Conservation (phyloP, 2,797 vertebrate species). For the Melanotaenia parkinsoni region DNA sequence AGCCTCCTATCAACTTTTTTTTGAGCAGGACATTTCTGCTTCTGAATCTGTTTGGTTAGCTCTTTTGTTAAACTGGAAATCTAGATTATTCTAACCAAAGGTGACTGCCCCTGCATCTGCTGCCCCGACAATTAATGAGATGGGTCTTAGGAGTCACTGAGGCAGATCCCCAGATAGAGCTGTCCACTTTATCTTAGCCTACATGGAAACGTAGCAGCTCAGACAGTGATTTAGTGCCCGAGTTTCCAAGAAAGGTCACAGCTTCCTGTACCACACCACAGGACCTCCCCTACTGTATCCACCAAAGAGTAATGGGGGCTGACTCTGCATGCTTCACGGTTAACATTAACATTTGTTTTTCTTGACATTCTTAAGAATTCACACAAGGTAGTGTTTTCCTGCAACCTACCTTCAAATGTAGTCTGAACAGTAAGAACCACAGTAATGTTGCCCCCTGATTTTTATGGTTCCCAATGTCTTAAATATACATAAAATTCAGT, state of each 20-base stretch:
- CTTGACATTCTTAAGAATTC: slow-evolving; percentile 47
- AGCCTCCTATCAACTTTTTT: slow-evolving; percentile 35
- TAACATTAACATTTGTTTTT: slow-evolving; percentile 72
- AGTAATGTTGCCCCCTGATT: slow-evolving; percentile 3
- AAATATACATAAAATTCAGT: slow-evolving; percentile 3
- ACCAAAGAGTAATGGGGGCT: slow-evolving; percentile 71
- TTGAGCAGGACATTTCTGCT: slow-evolving; percentile 19
- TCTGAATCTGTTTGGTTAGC: slow-evolving; percentile 62
- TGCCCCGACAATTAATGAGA: slow-evolving; percentile 81
- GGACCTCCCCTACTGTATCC: slow-evolving; percentile 74
- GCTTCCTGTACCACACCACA: slow-evolving; percentile 68
- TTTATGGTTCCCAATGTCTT: slow-evolving; percentile 12
- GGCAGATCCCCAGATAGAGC: slow-evolving; percentile 82
- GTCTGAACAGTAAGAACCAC: not conserved
- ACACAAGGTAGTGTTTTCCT: slow-evolving; percentile 22
- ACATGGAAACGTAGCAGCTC: slow-evolving; percentile 66
- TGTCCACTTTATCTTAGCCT: slow-evolving; percentile 82
- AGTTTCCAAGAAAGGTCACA: slow-evolving; percentile 79
- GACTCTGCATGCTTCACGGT: slow-evolving; percentile 63
- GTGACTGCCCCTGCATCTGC: slow-evolving; percentile 79
- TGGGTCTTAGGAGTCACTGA: slow-evolving; percentile 76
- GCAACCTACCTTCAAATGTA: not conserved
- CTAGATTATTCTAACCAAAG: slow-evolving; percentile 80
- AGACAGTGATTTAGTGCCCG: slow-evolving; percentile 82
- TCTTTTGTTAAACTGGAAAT: slow-evolving; percentile 65